Evolutionary conservation across 2,797 vertebrate species (phyloP).

Genomic region (Scolopax rusticola): DNA sequence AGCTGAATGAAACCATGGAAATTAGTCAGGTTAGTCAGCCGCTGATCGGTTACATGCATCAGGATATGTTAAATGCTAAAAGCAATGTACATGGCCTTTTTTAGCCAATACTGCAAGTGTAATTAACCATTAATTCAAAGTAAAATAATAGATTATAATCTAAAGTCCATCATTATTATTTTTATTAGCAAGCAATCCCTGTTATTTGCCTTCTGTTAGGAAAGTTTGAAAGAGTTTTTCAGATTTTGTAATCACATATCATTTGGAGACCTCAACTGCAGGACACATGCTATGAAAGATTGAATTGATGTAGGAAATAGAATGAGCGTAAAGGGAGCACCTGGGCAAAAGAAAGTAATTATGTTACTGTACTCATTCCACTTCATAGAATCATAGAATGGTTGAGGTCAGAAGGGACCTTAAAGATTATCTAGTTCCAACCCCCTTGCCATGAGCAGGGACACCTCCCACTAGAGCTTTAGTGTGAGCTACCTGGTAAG

Average conservation of each 20-base stretch:
- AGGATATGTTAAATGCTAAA: neutral
- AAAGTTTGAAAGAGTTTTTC: neutral
- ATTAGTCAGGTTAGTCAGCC: slow-evolving; percentile 32
- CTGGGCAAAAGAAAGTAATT: neutral
- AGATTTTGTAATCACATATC: neutral
- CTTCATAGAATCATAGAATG: neutral
- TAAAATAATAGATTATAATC: slow-evolving; percentile 13
- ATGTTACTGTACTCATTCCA: neutral
- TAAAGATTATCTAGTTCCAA: neutral
- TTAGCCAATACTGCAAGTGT: neutral
- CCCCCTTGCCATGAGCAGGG: neutral
- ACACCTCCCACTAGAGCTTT: neutral
- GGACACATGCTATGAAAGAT: neutral
- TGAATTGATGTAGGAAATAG: neutral
- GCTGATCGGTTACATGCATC: neutral
- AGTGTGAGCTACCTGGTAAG: neutral
- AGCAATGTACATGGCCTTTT: neutral
- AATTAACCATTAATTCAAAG: slow-evolving; percentile 33
- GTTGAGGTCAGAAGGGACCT: neutral
- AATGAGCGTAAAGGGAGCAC: neutral
- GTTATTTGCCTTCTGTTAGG: neutral
- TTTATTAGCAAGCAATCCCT: neutral
- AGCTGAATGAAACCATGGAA: slow-evolving; percentile 63
- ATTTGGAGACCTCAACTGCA: neutral
- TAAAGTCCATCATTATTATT: neutral